Conservation (phyloP, 2,888 invertebrate genomes). For the Chrysina gloriosa region DNA sequence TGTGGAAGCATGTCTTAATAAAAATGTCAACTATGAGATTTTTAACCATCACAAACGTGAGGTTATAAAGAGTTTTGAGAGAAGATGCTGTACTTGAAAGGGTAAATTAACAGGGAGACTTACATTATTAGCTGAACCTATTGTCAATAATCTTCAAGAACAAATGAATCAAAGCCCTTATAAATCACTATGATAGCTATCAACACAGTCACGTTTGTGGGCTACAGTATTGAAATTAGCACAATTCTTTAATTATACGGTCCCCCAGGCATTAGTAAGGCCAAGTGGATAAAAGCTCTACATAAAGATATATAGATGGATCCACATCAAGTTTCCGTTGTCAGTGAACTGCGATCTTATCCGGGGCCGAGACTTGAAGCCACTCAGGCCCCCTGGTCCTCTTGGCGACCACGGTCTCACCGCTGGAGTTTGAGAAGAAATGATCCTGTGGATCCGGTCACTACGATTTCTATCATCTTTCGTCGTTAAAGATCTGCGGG, state of each 20-base stretch:
- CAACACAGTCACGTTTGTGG: neutral
- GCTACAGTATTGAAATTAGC: neutral
- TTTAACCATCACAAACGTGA: no score
- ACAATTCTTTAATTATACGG: neutral
- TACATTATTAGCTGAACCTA: neutral
- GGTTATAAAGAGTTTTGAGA: neutral
- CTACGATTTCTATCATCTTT: no score
- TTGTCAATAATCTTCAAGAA: no score
- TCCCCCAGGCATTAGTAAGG: neutral
- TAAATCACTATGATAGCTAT: neutral
- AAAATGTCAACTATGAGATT: neutral
- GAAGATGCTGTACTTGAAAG: neutral
- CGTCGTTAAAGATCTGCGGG: no score
- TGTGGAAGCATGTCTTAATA: neutral
- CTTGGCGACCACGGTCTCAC: no score
- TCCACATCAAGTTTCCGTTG: no score
- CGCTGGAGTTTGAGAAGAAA: no score
- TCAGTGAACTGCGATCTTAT: no score
- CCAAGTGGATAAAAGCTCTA: neutral
- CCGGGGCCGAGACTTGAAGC: no score
- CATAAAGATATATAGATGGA: no score
- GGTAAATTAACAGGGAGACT: neutral
- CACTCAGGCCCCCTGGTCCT: no score
- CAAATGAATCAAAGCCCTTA: neutral
- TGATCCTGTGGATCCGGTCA: no score